Conservation (phyloP, 2,888 invertebrate genomes). For the Laspeyria flexula region DNA sequence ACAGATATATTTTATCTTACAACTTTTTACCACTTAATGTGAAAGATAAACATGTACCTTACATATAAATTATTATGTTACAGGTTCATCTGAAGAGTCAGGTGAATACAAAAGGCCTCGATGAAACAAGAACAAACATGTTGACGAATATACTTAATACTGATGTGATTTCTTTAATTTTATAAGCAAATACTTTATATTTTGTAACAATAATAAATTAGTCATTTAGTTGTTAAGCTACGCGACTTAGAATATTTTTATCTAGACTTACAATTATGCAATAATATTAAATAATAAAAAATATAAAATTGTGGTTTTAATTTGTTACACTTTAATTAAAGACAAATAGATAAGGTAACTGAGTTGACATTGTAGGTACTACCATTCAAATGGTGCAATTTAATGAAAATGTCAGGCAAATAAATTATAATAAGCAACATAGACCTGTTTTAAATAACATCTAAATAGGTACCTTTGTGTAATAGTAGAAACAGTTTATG, state of each 20-base stretch:
- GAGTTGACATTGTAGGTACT: no score
- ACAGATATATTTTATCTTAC: no score
- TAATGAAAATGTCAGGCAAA: no score
- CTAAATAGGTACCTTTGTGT: no score
- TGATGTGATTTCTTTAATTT: slow-evolving; percentile 78
- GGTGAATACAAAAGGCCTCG: slow-evolving; percentile 80
- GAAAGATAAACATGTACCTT: no score
- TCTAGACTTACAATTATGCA: slow-evolving; percentile 56
- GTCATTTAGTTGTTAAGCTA: slow-evolving; percentile 78
- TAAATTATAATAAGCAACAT: no score
- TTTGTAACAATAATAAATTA: slow-evolving; percentile 69
- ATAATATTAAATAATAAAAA: slow-evolving; percentile 57
- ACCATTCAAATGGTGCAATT: no score
- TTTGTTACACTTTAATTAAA: neutral
- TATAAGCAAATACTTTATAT: slow-evolving; percentile 59
- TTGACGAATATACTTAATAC: slow-evolving; percentile 68
- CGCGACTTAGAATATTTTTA: slow-evolving; percentile 56
- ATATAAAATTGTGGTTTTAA: slow-evolving; percentile 32
- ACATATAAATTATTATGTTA: no score
- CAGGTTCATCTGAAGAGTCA: slow-evolving; percentile 82
- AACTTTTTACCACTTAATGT: no score
- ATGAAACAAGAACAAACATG: slow-evolving; percentile 53
- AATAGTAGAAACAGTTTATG: no score
- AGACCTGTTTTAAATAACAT: no score
- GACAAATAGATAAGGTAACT: no score